phyloP scores from a whole-genome alignment of 53 echinoderm and acorn worm species.

The Paracentrotus lividus region DNA sequence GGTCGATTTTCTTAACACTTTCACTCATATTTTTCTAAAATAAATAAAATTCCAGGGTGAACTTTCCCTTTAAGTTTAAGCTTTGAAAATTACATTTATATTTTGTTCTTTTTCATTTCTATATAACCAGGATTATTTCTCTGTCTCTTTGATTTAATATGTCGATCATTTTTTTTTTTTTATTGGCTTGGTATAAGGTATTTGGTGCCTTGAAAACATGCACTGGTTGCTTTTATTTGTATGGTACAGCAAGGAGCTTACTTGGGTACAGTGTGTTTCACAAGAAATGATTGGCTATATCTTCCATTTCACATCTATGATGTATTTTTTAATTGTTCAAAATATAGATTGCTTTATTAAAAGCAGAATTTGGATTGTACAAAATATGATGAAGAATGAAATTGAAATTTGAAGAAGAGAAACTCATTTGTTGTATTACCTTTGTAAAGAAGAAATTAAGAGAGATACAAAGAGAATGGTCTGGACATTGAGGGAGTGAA shows the following conservation, averaged over 20 bases:
- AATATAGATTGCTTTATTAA: background rate
- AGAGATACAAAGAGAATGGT: background rate
- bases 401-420: slow-evolving; percentile 4
- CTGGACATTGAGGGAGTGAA: too few relatives aligned
- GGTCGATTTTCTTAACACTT: too few relatives aligned
- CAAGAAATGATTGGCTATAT: background rate
- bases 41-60: too few relatives aligned
- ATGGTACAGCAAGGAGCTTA: background rate
- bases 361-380: slow-evolving; percentile 31
- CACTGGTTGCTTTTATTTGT: background rate
- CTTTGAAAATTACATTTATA: too few relatives aligned
- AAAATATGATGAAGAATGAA: slow-evolving; percentile 19
- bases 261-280: background rate
- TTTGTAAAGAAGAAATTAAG: background rate
- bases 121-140: too few relatives aligned
- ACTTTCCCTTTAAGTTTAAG: too few relatives aligned
- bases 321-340: slow-evolving; percentile 19
- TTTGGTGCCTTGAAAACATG: background rate
- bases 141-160: too few relatives aligned
- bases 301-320: slow-evolving; percentile 19
- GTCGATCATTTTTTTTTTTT: too few relatives aligned
- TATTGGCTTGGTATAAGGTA: too few relatives aligned
- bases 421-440: background rate
- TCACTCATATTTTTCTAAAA: too few relatives aligned
- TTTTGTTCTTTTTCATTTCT: too few relatives aligned